A percentile compares a stretch with the other conserved stretches of the same genome.
Conservation (phyloP, 2,888 invertebrate genomes). For the Spisula solida region DNA sequence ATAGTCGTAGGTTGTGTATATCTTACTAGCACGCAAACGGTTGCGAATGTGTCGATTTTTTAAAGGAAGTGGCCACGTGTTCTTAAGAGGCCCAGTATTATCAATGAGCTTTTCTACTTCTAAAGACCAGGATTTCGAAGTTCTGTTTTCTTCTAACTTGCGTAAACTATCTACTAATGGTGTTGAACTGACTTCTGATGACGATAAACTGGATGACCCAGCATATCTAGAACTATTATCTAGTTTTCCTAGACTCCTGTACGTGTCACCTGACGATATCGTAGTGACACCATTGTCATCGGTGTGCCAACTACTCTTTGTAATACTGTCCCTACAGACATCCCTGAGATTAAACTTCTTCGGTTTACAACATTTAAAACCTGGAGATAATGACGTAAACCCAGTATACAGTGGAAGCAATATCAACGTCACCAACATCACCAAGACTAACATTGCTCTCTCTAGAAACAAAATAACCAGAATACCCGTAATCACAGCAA, state of each 20-base stretch:
- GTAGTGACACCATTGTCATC: constrained; percentile 29
- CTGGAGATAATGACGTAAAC: constrained; percentile 78
- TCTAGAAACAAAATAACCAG: constrained; percentile 75
- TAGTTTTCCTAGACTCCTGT: constrained; percentile 48
- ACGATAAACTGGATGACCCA: constrained; percentile 13
- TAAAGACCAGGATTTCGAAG: constrained; percentile 42
- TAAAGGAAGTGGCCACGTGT: constrained; percentile 14
- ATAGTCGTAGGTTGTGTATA: constrained; percentile 34
- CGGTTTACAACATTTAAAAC: constrained; percentile 59
- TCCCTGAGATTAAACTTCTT: constrained; percentile 38
- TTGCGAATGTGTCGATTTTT: neutral
- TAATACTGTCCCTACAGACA: constrained; percentile 34
- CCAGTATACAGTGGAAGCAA: constrained; percentile 82
- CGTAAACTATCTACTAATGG: constrained; percentile 25
- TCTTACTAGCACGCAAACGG: constrained; percentile 38
- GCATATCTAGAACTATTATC: constrained; percentile 26
- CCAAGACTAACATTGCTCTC: constrained; percentile 73
- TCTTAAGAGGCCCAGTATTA: neutral
- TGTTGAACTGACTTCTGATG: constrained; percentile 29
- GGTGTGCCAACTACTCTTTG: constrained; percentile 22
- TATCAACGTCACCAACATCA: constrained; percentile 78
- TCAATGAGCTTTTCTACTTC: constrained; percentile 48
- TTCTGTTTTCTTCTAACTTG: constrained; percentile 33
- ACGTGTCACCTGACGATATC: constrained; percentile 35
- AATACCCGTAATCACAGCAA: constrained; percentile 73